These are phyloP conservation scores for Epizoanthus illoricatus DNA, from an alignment of 92 coral and sea anemone genomes.

Conservation along the genomic window DNA sequence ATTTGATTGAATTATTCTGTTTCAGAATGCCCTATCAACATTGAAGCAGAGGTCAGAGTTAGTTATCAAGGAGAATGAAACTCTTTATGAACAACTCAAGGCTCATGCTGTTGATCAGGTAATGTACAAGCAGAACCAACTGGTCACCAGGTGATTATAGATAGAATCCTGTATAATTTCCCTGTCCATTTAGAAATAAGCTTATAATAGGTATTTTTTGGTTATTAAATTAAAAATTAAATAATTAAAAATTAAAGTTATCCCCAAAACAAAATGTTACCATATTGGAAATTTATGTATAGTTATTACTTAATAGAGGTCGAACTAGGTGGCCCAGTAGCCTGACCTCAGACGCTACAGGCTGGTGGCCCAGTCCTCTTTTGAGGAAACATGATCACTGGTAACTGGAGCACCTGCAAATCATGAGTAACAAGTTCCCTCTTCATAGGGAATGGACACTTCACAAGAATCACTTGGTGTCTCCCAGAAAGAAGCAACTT, in stretches of 20 bases:
- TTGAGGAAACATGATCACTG: no score
- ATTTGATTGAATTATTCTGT: background rate
- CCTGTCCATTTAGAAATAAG: background rate
- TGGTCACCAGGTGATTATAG: constrained; percentile 9
- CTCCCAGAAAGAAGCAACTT: constrained; percentile 14
- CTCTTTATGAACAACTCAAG: constrained; percentile 77
- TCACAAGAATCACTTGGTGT: background rate
- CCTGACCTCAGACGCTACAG: no score
- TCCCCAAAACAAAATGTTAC: no score
- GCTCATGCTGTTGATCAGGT: constrained; percentile 63
- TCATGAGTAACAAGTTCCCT: no score
- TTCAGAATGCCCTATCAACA: constrained; percentile 75
- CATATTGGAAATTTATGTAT: no score
- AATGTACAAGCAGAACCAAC: constrained; percentile 43
- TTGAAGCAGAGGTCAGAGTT: constrained; percentile 76
- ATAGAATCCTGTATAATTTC: background rate
- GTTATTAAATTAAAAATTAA: no score
- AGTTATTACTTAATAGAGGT: no score
- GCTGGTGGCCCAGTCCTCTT: no score
- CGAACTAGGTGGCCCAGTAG: no score
- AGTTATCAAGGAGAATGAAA: constrained; percentile 82
- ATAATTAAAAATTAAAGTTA: no score
- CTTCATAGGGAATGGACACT: background rate
- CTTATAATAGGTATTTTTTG: background rate
- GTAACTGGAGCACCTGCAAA: no score